A percentile compares a stretch with the other conserved stretches of the same genome.
Conservation (phyloP, 2,888 invertebrate genomes). For the Brassicogethes aeneus region DNA sequence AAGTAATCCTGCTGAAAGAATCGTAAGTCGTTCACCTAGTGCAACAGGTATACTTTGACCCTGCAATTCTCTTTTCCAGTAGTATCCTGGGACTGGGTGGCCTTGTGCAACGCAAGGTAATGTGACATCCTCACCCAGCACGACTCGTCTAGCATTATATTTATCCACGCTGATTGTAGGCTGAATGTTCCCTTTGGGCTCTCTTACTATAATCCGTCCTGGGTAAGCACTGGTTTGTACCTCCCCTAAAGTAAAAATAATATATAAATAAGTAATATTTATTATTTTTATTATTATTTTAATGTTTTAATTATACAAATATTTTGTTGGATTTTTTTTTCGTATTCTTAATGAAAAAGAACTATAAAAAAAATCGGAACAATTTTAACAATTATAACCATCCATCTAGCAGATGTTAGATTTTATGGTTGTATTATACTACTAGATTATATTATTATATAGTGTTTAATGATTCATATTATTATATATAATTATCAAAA, state of each 20-base stretch:
- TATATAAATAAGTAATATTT: no score
- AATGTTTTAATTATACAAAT: no score
- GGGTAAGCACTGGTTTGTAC: constrained; percentile 49
- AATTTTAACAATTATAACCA: no score
- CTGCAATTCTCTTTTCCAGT: constrained; percentile 70
- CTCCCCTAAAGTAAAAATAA: constrained; percentile 43
- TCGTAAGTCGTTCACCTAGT: constrained; percentile 52
- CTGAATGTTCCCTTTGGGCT: constrained; percentile 67
- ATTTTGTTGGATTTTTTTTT: no score
- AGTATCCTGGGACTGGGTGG: constrained; percentile 70
- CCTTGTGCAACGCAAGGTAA: constrained; percentile 74
- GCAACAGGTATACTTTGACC: constrained; percentile 59
- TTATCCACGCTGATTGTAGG: constrained; percentile 66
- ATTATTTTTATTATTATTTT: not conserved
- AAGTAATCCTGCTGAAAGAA: constrained; percentile 56
- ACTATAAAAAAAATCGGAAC: no score
- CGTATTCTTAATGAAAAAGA: no score
- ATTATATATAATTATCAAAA: no score
- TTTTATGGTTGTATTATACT: no score
- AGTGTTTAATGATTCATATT: no score
- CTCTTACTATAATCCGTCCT: constrained; percentile 61
- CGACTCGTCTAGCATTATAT: constrained; percentile 57
- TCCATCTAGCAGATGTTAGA: no score
- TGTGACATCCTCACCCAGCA: constrained; percentile 63
- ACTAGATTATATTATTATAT: no score